These are phyloP conservation scores for Macrochelys suwanniensis DNA, from an alignment of 2,797 vertebrate species.

Conservation along the genomic window DNA sequence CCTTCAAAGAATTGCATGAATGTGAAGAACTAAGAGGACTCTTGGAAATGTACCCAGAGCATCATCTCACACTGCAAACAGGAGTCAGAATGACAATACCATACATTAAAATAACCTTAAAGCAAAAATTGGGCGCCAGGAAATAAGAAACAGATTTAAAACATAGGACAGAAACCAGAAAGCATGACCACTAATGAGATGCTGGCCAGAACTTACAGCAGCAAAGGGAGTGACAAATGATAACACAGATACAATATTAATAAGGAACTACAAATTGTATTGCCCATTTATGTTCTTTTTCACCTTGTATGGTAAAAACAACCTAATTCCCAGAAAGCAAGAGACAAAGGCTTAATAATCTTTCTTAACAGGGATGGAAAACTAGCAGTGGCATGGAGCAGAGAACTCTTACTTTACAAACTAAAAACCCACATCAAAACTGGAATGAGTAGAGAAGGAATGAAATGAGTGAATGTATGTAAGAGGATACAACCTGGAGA, in stretches of 20 bases:
- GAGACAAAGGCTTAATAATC: not conserved
- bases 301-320: not conserved
- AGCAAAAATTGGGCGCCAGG: constrained; percentile 67
- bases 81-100: constrained; percentile 60
- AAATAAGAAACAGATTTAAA: constrained; percentile 74
- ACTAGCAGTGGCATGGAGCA: not conserved
- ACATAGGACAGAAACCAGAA: constrained; percentile 68
- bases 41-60: constrained; percentile 47
- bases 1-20: constrained; percentile 57
- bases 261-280: constrained; percentile 48
- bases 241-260: constrained; percentile 57
- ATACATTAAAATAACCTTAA: constrained; percentile 70
- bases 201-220: constrained; percentile 60
- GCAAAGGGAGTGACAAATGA: constrained; percentile 67
- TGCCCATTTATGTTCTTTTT: constrained; percentile 52
- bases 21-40: constrained; percentile 48
- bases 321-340: not conserved
- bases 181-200: constrained; percentile 74
- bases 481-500: constrained; percentile 14
- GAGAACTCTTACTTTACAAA: not conserved
- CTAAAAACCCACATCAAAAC: not conserved
- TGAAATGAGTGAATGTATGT: not conserved
- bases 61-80: constrained; percentile 58
- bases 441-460: not conserved
- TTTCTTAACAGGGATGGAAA: not conserved